Base-by-base conservation (phyloP, 2,113 vertebrate genomes). In the Aldabrachelys gigantea region DNA sequence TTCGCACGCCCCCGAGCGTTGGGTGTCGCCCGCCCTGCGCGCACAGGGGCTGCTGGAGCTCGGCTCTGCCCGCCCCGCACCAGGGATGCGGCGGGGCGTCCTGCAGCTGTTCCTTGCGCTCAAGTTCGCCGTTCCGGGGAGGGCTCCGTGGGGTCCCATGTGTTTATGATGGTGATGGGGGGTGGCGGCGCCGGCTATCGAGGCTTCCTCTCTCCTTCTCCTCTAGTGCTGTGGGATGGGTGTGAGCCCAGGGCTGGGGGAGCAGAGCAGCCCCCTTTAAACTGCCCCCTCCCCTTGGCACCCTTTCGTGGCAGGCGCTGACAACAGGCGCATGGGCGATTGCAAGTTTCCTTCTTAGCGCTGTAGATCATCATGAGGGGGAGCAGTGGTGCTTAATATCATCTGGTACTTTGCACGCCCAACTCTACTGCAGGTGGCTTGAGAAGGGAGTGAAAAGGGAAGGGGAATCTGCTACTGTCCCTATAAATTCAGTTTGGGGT, bases 281-380 rank as follows among this genome's bases (percentile, higher is more conserved):
- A 31, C 27, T 10, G 50, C 4, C 53, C 57, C 53, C 52, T 41
- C 24, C 53, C 1, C 44, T 27, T 12, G 8, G 57, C 31, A 47
- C 25, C 41, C 59, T 29, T 27, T 31, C 4, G 49, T 35, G 86
- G 52, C 41, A 1, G 44, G 19, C 16, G 59, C 59, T 16, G 83
- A 41, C 59, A 16, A 82, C 25, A 22, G 76, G 25, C 6, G 31
- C 78, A 75, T 2, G 86, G 38, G 8, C 16, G 12, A 11, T 5
- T 13, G 87, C 53, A 0, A 80, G 16, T 0, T 79, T 19, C 29
- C 44, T 6, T 2, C 12, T 1, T 21, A 2, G 35, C 19, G 3
- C 3, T 31, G 21, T 35, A 65, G 62, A 8, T 35, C 14, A 3
- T 65, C 29, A 16, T 69, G 65, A n/a, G 17, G 35, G 31, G 62